Evolutionary conservation across 2,797 vertebrate species (phyloP), one percentile per base, ranked within the genome.

Genomic region (Rhadinocentrus ornatus): DNA sequence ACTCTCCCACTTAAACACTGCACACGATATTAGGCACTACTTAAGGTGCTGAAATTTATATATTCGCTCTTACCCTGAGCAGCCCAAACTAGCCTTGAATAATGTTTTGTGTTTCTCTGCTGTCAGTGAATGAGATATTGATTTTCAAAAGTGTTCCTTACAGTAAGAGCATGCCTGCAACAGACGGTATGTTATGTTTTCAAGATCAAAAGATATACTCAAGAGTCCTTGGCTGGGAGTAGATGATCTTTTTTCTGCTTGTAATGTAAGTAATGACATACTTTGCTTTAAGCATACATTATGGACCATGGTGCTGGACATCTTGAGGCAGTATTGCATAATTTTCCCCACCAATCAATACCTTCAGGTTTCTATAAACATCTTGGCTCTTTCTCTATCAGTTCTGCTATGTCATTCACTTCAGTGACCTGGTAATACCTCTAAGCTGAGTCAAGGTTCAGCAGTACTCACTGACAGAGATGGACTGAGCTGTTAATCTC

Each of bases 401-500:
- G 62, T 66, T 69, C 69, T 31, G 58, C 50, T 9, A 65, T 75
- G 82, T 85, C 83, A 82, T 88, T 86, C 90, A 87, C 81, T 85
- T 75, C 72, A 48, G 75, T 89, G 88, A 90, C 91, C 90, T 82
- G 65, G 57, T 87, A 88, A 89, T 89, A 87, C 80, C 84, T 90
- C 70, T 86, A 84, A 91, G 89, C 87, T 85, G 82, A 86, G 88
- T 92, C 87, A 90, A 83, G 80, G 89, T 91, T 91, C 87, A 86
- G 82, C 65, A 44, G 78, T 67, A 83, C 78, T 88, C 77, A 24
- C 79, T 86, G 88, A 92, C 89, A 92, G 82, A 90, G 89, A 90
- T 85, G 86, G 88, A 90, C 89, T 91, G 87, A 91, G 90, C 88
- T 82, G 87, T 87, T 93, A 93, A 93, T 93, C 92, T 92, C 68